Base-by-base conservation (phyloP, 1,140 invertebrate genomes). In the Heliconius nattereri region DNA sequence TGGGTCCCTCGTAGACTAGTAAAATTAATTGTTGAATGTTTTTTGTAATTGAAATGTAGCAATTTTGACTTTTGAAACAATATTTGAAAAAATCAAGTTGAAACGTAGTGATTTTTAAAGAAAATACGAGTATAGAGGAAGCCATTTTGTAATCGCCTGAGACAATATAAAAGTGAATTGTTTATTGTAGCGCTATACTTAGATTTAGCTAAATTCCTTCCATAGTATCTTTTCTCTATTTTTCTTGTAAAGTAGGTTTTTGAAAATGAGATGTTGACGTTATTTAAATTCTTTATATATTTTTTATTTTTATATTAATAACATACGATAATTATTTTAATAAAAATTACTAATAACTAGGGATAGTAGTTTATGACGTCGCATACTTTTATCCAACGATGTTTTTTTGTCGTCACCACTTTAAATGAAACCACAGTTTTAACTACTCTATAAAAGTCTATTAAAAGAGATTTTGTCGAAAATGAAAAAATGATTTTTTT, bases 131-230 rank as follows among this genome's bases (percentile, higher is more conserved):
- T 7, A 20, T 23, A 11, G 29, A 9, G 60, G n/a, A 66, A 66
- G 7, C 20, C n/a, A n/a, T 66, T 66, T 13, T 29, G 11, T 66
- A 66, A 66, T 66, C 60, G 23, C 26, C 60, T 16, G 29, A n/a
- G 75, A 76, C 75, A 76, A 78, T 78, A 72, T 37, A 3, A 73
- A 37, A 72, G 37, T 8, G 49, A 81, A 81, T 74, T 78, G 75
- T 45, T 71, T 79, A 75, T 23, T 7, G 75, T 74, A 73, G 32
- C 60, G 60, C 60, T 66, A 23, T n/a, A n/a, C 20, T 8, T 71
- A 20, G n/a, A 66, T 19, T 45, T 76, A 76, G 60, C 23, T 54
- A 20, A 70, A 19, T 60, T 60, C 54, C 54, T 75, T 60, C 74
- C 74, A 32, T 66, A 35, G 49, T 60, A 29, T 45, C n/a, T 66